Evolutionary conservation across 2,888 invertebrate species (phyloP), one percentile per base, ranked within the genome.

Genomic region (Lithophane socia): DNA sequence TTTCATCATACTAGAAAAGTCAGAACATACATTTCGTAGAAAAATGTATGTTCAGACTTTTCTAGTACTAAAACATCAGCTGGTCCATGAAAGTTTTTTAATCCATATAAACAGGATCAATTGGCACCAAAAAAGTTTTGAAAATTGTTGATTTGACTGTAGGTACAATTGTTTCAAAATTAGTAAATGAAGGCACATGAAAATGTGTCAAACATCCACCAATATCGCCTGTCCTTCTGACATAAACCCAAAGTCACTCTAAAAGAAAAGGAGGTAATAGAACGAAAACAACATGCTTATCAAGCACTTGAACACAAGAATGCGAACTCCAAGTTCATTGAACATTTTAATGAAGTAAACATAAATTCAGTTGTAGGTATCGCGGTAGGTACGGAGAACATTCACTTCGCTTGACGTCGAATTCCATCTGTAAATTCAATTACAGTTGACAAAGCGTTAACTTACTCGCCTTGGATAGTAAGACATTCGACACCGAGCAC

Each of bases 361-460:
- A 75, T 67, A 85, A 76, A 80, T 85, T 83, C 70, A 81, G 65
- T 10, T 29, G 44, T 65, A 74, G n/a, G n/a, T 68, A 58, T 58
- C 56, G 37, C 18, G 16, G 7, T 68, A 58, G n/a, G 37, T 77
- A 75, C 70, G 63, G 47, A 77, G 79, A 64, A 80, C 78, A 83
- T 87, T 89, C 83, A 87, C 80, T 85, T 72, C 60, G 70, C 79
- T 83, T 82, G 79, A 81, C 74, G 76, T 84, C 81, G 82, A 87
- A 88, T 90, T 89, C 86, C 81, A 89, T 88, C 85, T 87, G 86
- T 89, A 89, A 94, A 92, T 92, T 92, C 90, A 91, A 92, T 92
- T 92, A 92, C 82, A 90, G 89, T 92, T 92, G 91, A 94, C 92
- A 93, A 93, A 92, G 92, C 92, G 88, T 88, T 86, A 88, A 90